These are phyloP conservation scores for Drosophila santomea DNA, from an alignment of 1,140 invertebrate genomes.

Conservation along the genomic window DNA sequence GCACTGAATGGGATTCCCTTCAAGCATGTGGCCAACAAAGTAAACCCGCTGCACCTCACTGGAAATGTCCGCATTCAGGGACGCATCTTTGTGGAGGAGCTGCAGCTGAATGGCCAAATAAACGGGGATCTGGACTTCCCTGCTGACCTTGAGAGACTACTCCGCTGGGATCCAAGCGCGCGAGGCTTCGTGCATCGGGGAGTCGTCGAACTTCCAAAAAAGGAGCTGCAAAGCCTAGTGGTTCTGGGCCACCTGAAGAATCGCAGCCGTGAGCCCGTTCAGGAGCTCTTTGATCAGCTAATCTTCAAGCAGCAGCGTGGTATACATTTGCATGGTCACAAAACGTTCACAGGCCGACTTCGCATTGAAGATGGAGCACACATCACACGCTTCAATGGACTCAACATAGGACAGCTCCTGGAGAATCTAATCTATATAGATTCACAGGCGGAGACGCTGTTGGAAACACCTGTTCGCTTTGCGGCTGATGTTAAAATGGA, in stretches of 20 bases:
- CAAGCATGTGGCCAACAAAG: slow-evolving; percentile 50
- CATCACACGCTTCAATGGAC: slow-evolving; percentile 51
- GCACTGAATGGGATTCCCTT: slow-evolving; percentile 70
- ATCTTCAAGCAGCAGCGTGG: slow-evolving; percentile 47
- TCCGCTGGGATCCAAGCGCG: slow-evolving; percentile 40
- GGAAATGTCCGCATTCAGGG: slow-evolving; percentile 57
- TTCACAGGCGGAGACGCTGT: slow-evolving; percentile 8
- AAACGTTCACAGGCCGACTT: slow-evolving; percentile 69
- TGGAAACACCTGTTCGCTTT: slow-evolving; percentile 55
- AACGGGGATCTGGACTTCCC: slow-evolving; percentile 33
- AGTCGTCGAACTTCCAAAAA: slow-evolving; percentile 6
- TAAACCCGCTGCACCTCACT: slow-evolving; percentile 21
- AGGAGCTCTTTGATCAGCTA: slow-evolving; percentile 59
- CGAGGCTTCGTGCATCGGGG: slow-evolving; percentile 53
- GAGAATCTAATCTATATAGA: slow-evolving; percentile 51
- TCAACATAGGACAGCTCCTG: slow-evolving; percentile 42
- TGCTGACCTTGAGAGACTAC: slow-evolving; percentile 17
- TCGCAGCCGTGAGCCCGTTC: slow-evolving; percentile 30
- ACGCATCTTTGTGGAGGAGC: slow-evolving; percentile 35
- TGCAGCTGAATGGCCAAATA: slow-evolving; percentile 41
- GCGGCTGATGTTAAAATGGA: slow-evolving; percentile 33
- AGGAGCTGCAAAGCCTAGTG: slow-evolving; percentile 42
- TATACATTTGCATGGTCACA: slow-evolving; percentile 30
- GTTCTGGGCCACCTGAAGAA: slow-evolving; percentile 62
- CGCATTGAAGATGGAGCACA: slow-evolving; percentile 45